These are phyloP conservation scores for Apis dorsata DNA, from an alignment of 1,140 invertebrate species.

Conservation along the genomic window DNA sequence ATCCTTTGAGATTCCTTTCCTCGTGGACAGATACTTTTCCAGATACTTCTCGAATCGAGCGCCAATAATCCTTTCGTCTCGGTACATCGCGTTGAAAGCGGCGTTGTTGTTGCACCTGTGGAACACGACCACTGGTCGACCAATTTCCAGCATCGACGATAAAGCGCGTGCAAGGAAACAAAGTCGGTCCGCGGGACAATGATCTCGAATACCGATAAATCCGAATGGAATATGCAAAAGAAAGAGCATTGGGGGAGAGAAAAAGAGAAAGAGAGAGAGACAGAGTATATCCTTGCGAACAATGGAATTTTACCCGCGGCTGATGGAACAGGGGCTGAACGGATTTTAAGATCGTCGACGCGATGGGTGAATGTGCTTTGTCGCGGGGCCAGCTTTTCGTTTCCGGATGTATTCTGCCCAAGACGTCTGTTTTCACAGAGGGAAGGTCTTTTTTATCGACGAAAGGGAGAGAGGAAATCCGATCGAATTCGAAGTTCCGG, in stretches of 20 bases:
- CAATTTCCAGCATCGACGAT: not conserved
- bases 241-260: not conserved
- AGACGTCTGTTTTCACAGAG: not conserved
- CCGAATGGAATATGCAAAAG: slow-evolving; percentile 39
- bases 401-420: not conserved
- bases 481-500: too few relatives aligned
- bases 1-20: slow-evolving; percentile 6
- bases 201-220: not conserved
- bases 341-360: slow-evolving; percentile 17
- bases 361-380: not conserved
- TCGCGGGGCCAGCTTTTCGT: not conserved
- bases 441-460: not conserved
- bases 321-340: slow-evolving; percentile 19
- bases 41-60: not conserved
- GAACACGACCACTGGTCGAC: not conserved
- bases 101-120: slow-evolving; percentile 2
- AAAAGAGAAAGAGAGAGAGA: not conserved
- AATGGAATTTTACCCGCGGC: slow-evolving; percentile 28
- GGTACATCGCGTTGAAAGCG: not conserved
- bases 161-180: not conserved
- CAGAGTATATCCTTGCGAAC: not conserved
- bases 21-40: not conserved
- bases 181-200: not conserved
- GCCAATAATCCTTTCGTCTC: slow-evolving; percentile 28
- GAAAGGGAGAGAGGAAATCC: too few relatives aligned